A percentile compares a stretch with the other conserved stretches of the same genome.
These are phyloP conservation scores for Aleiodes leptofemur DNA, from an alignment of 2,888 invertebrate genomes.

Conservation along the genomic window DNA sequence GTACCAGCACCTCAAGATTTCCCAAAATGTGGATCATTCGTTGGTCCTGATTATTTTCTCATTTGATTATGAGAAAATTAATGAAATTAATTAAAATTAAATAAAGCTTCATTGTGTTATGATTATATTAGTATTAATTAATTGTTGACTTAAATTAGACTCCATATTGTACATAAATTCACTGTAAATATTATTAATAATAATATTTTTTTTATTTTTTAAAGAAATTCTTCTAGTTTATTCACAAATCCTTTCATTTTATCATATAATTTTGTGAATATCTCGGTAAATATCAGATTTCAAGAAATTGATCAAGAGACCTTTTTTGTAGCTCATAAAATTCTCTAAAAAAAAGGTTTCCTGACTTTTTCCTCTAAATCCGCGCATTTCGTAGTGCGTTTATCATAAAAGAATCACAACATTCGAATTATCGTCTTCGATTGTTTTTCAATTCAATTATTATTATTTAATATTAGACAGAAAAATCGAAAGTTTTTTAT, in stretches of 20 bases:
- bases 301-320: too few relatives aligned
- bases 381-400: too few relatives aligned
- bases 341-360: too few relatives aligned
- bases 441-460: background rate
- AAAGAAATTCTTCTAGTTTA: conserved; percentile 21
- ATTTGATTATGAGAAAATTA: conserved; percentile 71
- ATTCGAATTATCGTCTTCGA: background rate
- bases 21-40: conserved; percentile 86
- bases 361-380: too few relatives aligned
- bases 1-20: conserved; percentile 83
- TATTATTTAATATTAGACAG: background rate
- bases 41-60: conserved; percentile 86
- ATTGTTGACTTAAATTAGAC: conserved; percentile 34
- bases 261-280: background rate
- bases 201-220: conserved; percentile 37
- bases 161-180: conserved; percentile 52
- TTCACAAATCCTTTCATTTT: background rate
- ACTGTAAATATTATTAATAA: conserved; percentile 24
- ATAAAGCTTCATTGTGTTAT: too few relatives aligned
- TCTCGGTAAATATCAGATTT: too few relatives aligned
- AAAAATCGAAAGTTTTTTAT: conserved; percentile 14
- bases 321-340: too few relatives aligned
- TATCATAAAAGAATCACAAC: too few relatives aligned
- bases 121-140: background rate
- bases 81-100: background rate